Conservation (phyloP, 2,888 invertebrate genomes). For the Drosophila algonquin region DNA sequence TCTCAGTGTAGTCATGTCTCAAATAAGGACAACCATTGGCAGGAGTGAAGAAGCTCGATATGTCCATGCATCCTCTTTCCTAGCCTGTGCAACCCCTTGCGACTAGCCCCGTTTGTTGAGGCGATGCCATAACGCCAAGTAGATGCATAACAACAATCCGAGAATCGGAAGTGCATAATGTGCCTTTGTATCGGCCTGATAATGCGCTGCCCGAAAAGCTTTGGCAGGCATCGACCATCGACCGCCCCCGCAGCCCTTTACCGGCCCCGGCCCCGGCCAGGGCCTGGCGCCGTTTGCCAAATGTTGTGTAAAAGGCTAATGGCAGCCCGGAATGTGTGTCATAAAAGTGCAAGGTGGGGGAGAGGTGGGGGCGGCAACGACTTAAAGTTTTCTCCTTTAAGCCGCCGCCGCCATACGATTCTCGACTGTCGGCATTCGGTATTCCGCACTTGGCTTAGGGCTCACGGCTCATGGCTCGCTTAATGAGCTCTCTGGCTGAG, state of each 20-base stretch:
- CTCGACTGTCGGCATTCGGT: neutral
- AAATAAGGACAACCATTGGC: constrained; percentile 39
- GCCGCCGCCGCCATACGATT: neutral
- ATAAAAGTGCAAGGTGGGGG: constrained; percentile 63
- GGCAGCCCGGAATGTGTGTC: constrained; percentile 63
- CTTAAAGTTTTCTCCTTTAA: constrained; percentile 38
- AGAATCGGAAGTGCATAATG: constrained; percentile 76
- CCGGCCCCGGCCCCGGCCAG: constrained; percentile 8
- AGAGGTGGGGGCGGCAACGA: constrained; percentile 35
- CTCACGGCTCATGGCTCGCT: constrained; percentile 34
- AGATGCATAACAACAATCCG: constrained; percentile 57
- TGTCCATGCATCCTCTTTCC: constrained; percentile 36
- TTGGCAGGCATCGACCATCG: constrained; percentile 60
- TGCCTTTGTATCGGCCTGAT: constrained; percentile 76
- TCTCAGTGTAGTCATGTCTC: constrained; percentile 1
- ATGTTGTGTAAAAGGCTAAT: constrained; percentile 74
- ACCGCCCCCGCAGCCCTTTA: constrained; percentile 18
- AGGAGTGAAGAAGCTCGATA: constrained; percentile 37
- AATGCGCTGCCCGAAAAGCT: constrained; percentile 67
- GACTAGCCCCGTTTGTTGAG: constrained; percentile 62
- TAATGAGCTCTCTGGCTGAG: constrained; percentile 30
- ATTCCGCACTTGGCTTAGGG: neutral
- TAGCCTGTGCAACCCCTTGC: constrained; percentile 1
- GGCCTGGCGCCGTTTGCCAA: constrained; percentile 65
- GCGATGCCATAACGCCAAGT: constrained; percentile 50